These are phyloP conservation scores for Syrmaticus mikado DNA, from an alignment of 2,113 vertebrate species.

Conservation along the genomic window DNA sequence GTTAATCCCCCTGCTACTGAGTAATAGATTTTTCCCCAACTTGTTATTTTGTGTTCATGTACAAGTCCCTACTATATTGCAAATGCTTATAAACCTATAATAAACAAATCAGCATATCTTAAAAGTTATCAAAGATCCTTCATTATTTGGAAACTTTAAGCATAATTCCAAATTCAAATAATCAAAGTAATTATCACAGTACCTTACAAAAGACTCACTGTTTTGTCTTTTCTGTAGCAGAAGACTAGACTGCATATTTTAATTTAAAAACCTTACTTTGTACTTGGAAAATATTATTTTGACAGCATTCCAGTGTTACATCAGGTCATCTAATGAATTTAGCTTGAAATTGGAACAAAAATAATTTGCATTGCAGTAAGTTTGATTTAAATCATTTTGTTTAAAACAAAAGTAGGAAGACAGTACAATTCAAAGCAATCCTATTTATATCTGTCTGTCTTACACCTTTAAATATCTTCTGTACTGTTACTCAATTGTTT, in stretches of 20 bases:
- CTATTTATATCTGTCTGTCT: background rate
- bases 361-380: background rate
- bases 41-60: background rate
- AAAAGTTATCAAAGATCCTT: background rate
- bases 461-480: background rate
- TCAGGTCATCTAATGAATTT: background rate
- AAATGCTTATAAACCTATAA: background rate
- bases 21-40: background rate
- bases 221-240: background rate
- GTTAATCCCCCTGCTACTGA: background rate
- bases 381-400: background rate
- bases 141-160: background rate
- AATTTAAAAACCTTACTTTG: background rate
- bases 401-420: background rate
- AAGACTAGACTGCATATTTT: background rate
- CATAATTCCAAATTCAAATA: background rate
- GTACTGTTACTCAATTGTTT: background rate
- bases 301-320: background rate
- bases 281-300: background rate
- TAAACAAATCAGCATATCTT: background rate
- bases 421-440: background rate
- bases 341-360: background rate
- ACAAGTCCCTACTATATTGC: background rate
- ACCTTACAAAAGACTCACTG: background rate
- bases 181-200: background rate